Evolutionary conservation across 2,888 invertebrate species (phyloP).

Genomic region (Micropterix aruncella): DNA sequence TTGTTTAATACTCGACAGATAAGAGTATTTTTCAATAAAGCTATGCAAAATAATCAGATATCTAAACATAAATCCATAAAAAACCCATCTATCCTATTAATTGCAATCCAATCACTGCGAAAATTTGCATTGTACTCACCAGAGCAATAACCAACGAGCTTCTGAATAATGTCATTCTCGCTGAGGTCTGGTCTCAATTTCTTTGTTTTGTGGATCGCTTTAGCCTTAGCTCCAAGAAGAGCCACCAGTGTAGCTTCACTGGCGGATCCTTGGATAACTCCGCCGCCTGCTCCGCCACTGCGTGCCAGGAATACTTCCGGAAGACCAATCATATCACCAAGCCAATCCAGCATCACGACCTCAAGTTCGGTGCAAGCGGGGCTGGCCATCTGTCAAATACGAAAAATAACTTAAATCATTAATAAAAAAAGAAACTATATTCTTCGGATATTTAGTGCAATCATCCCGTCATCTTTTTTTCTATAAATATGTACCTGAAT

Average conservation of each 20-base stretch:
- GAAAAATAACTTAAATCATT: background rate
- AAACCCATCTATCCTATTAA: no score
- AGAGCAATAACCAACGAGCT: constrained; percentile 78
- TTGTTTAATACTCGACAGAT: no score
- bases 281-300: constrained; percentile 75
- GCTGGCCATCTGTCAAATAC: constrained; percentile 60
- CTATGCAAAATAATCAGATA: no score
- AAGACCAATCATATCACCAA: constrained; percentile 82
- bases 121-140: no score
- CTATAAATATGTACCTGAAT: no score
- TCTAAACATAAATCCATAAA: no score
- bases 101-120: no score
- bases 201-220: constrained; percentile 51
- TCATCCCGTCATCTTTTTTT: no score
- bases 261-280: constrained; percentile 87
- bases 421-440: no score
- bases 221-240: constrained; percentile 77
- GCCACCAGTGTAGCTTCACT: constrained; percentile 91
- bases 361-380: constrained; percentile 94
- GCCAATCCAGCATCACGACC: constrained; percentile 91
- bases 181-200: constrained; percentile 60
- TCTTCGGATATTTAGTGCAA: no score
- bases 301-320: constrained; percentile 75
- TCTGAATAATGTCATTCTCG: constrained; percentile 57
- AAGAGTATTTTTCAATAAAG: no score